phyloP scores from a whole-genome alignment of 2,113 vertebrate species.

The Eonycteris spelaea region DNA sequence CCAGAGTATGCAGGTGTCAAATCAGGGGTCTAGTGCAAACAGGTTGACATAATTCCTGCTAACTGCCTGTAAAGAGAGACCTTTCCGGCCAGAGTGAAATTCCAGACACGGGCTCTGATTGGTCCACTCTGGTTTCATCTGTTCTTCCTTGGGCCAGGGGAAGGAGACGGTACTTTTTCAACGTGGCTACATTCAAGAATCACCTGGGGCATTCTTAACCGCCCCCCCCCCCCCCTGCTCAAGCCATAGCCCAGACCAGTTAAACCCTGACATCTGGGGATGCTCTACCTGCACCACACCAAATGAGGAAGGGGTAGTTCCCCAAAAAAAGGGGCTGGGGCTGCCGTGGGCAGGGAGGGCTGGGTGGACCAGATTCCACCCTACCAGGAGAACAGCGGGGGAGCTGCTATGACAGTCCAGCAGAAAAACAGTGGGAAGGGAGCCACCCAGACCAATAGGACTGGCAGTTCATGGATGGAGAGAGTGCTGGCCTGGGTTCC shows the following conservation, averaged over 20 bases:
- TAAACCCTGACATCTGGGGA: background rate
- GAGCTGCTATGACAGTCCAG: background rate
- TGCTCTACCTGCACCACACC: background rate
- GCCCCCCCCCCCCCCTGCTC: fast-evolving
- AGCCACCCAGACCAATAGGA: background rate
- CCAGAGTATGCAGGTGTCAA: fast-evolving
- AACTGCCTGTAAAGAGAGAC: background rate
- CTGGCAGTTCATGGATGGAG: background rate
- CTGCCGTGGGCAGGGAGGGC: background rate
- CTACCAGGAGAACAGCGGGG: fast-evolving
- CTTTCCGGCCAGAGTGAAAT: background rate
- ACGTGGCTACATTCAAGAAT: background rate
- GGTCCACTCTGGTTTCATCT: background rate
- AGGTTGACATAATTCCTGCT: background rate
- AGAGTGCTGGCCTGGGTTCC: too few relatives aligned
- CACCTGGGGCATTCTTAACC: background rate
- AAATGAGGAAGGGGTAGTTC: background rate
- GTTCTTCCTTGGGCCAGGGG: background rate
- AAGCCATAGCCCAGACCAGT: background rate
- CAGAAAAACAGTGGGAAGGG: background rate
- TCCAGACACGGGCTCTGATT: background rate
- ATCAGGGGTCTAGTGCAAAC: background rate
- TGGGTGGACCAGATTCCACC: background rate
- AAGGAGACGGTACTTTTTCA: background rate
- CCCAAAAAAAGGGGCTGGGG: background rate